Evolutionary conservation across 1,140 invertebrate species (phyloP).

Genomic region (Chrysoperla carnea): DNA sequence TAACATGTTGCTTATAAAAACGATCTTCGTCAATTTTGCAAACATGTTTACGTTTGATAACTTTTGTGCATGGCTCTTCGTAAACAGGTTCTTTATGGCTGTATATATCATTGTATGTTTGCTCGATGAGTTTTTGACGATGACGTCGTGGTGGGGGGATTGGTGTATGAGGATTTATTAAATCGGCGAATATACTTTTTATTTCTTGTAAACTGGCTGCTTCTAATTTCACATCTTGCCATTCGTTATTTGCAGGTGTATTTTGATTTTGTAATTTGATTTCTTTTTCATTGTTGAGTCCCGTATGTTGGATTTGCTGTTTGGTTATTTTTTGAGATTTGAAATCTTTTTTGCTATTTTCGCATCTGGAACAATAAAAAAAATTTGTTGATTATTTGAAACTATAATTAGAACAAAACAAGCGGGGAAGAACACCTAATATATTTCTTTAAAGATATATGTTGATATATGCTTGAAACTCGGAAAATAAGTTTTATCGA

Average conservation of each 20-base stretch:
- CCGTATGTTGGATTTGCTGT: background rate
- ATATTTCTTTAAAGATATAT: too few species aligned
- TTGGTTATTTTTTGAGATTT: too few species aligned
- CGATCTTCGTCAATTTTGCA: slow-evolving; percentile 12
- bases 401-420: too few species aligned
- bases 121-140: slow-evolving; percentile 14
- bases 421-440: too few species aligned
- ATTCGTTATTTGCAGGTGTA: slow-evolving; percentile 25
- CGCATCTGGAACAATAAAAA: slow-evolving; percentile 10
- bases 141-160: slow-evolving; percentile 18
- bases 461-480: too few species aligned
- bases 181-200: slow-evolving; percentile 21
- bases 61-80: slow-evolving; percentile 17
- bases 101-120: slow-evolving; percentile 16
- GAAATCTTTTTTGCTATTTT: slow-evolving; percentile 2
- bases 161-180: slow-evolving; percentile 17
- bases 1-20: slow-evolving; percentile 13
- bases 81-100: slow-evolving; percentile 14
- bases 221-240: slow-evolving; percentile 33
- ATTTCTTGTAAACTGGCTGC: slow-evolving; percentile 25
- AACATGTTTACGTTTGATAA: slow-evolving; percentile 16
- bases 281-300: slow-evolving; percentile 6
- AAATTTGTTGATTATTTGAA: too few species aligned
- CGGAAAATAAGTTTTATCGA: too few species aligned
- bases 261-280: slow-evolving; percentile 10